Percentiles rank a stretch among this genome's conserved stretches.
Evolutionary conservation across 2,113 vertebrate species (phyloP).

Genomic region (Promerops cafer): DNA sequence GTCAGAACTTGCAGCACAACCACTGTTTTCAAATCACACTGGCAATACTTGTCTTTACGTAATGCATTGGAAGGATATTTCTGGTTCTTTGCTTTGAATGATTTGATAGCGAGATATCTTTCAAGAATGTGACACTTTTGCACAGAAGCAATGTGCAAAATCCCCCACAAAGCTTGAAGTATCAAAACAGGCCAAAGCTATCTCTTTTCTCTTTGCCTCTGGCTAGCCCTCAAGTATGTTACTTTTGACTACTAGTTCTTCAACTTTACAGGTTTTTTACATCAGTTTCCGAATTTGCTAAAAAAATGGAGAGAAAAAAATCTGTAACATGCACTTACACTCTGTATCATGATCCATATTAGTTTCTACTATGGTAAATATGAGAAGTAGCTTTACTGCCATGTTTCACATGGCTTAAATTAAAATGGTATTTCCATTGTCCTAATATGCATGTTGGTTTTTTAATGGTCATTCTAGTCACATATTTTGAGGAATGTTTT

Average conservation of each 20-base stretch:
- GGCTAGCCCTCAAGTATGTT: constrained; percentile 29
- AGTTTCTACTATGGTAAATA: not conserved
- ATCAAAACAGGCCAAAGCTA: constrained; percentile 21
- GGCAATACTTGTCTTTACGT: not conserved
- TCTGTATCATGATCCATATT: not conserved
- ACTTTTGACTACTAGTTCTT: constrained; percentile 5
- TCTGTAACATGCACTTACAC: not conserved
- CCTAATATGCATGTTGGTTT: not conserved
- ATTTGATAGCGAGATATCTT: not conserved
- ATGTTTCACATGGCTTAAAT: not conserved
- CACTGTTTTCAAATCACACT: not conserved
- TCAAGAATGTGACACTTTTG: not conserved
- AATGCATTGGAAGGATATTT: not conserved
- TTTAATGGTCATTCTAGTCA: not conserved
- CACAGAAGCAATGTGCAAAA: not conserved
- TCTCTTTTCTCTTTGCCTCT: constrained; percentile 31
- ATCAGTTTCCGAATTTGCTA: not conserved
- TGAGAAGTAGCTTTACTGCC: not conserved
- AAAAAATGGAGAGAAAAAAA: not conserved
- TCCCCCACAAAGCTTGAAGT: not conserved
- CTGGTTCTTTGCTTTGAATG: not conserved
- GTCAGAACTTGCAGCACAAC: not conserved
- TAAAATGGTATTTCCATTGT: not conserved
- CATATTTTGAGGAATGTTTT: not conserved
- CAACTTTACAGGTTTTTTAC: not conserved